Evolutionary conservation across 2,797 vertebrate genomes (phyloP), one percentile per base, ranked within the genome.

Genomic region (Novumbra hubbsi): DNA sequence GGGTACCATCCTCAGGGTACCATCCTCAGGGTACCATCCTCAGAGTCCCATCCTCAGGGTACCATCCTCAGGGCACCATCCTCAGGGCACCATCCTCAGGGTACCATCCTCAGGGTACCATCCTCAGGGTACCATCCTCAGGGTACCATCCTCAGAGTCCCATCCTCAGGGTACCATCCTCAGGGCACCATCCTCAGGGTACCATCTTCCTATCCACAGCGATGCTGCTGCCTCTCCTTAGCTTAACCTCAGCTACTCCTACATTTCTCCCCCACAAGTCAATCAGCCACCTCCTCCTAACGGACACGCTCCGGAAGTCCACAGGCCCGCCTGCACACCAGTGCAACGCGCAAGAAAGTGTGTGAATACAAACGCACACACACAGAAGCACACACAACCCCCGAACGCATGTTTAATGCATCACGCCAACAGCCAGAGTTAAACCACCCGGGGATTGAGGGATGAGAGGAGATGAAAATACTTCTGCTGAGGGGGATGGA

Each of bases 201-300:
- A 49, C 76, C 50, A 62, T 27, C 77, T 19, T 34, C 78, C 76
- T 81, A 60, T 76, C 80, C 70, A 66, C 52, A 81, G 73, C 7
- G 71, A 66, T 81, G 76, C 70, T 8, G 45, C 66, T 79, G 76
- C 79, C 66, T 52, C 49, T 82, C 48, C 57, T 83, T 55, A 76
- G 45, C 52, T 83, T 52, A 76, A 83, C 67, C 76, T 71, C 62
- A 78, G 74, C 27, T 5, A 7, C 41, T 1, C 16, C 67, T 71
- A 65, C 68, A 32, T 78, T 79, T 79, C 76, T 87, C 87, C 85
- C 84, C 81, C 76, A 88, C 87, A 87, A 87, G 76, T 73, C 24
- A 55, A 27, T 4, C 69, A 80, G 71, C 63, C 70, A 28, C 73
- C 67, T 16, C 32, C 68, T 69, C 70, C 45, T 70, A 3, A 49